These are phyloP conservation scores for Cerastis leucographa DNA, from an alignment of 2,888 invertebrate genomes.

Conservation along the genomic window DNA sequence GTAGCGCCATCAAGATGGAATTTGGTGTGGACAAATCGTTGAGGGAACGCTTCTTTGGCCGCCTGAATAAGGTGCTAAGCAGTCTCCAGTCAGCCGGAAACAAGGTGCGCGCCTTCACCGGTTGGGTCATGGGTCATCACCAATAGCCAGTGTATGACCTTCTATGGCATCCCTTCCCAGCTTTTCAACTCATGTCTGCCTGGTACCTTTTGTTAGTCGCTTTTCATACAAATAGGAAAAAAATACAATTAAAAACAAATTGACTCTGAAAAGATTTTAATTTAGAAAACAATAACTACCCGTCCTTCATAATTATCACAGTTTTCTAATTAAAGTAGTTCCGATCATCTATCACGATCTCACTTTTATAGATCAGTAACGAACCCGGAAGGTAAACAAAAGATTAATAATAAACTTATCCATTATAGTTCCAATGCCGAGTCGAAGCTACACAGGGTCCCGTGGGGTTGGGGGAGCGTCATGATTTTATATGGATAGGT, in stretches of 20 bases:
- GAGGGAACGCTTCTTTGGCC: no score
- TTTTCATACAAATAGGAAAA: no score
- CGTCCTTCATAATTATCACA: not conserved
- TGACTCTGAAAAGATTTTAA: not conserved
- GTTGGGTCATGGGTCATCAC: no score
- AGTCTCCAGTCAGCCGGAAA: no score
- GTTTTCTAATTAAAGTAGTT: constrained; percentile 35
- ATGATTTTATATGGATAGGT: constrained; percentile 7
- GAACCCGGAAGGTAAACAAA: constrained; percentile 35
- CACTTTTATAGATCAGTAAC: constrained; percentile 14
- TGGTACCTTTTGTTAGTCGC: not conserved
- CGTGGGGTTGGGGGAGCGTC: not conserved
- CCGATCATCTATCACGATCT: not conserved
- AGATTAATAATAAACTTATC: constrained; percentile 50
- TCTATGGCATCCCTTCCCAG: not conserved
- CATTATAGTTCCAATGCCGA: constrained; percentile 38
- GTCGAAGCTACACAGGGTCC: not conserved
- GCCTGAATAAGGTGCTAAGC: no score
- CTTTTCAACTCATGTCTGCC: not conserved
- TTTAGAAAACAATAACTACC: not conserved
- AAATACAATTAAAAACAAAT: not conserved
- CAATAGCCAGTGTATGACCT: not conserved
- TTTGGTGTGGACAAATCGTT: no score
- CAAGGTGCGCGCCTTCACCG: no score
- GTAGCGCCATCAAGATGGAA: no score